A percentile compares a stretch with the other conserved stretches of the same genome.
These are phyloP conservation scores for Epicampocera succincta DNA, from an alignment of 2,888 invertebrate species.

Conservation along the genomic window DNA sequence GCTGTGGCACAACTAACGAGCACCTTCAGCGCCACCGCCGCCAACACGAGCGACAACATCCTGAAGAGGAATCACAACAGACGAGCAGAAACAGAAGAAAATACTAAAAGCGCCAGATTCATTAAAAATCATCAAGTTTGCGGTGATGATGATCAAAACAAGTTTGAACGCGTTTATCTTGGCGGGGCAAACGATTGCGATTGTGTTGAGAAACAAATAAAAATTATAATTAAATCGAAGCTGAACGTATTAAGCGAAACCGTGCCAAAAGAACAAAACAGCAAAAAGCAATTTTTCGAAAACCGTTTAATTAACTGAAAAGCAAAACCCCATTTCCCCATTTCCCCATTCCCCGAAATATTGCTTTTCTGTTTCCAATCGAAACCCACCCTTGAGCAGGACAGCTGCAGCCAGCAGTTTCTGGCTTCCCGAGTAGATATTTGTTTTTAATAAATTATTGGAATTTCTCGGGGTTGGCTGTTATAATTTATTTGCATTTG, in stretches of 20 bases:
- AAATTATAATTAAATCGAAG: constrained; percentile 51
- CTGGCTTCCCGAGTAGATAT: neutral
- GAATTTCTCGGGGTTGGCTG: neutral
- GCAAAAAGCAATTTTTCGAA: constrained; percentile 12
- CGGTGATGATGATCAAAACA: constrained; percentile 15
- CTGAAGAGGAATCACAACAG: constrained; percentile 28
- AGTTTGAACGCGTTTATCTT: constrained; percentile 20
- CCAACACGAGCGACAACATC: neutral
- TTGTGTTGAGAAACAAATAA: constrained; percentile 54
- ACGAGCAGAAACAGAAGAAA: constrained; percentile 37
- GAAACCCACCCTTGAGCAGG: neutral
- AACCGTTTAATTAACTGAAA: constrained; percentile 33
- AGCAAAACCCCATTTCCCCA: neutral
- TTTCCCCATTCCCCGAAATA: neutral
- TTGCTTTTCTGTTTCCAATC: neutral
- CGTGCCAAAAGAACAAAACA: constrained; percentile 2
- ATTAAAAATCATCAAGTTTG: constrained; percentile 38
- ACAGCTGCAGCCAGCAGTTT: neutral
- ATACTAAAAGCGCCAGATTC: constrained; percentile 39
- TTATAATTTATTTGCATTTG: constrained; percentile 23
- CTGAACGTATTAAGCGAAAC: constrained; percentile 19
- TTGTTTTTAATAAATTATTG: constrained; percentile 1
- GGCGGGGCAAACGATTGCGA: constrained; percentile 18
- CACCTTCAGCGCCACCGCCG: constrained; percentile 39
- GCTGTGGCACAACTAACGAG: constrained; percentile 46